phyloP scores from a whole-genome alignment of 2,888 invertebrate species.

The Lagria hirta region DNA sequence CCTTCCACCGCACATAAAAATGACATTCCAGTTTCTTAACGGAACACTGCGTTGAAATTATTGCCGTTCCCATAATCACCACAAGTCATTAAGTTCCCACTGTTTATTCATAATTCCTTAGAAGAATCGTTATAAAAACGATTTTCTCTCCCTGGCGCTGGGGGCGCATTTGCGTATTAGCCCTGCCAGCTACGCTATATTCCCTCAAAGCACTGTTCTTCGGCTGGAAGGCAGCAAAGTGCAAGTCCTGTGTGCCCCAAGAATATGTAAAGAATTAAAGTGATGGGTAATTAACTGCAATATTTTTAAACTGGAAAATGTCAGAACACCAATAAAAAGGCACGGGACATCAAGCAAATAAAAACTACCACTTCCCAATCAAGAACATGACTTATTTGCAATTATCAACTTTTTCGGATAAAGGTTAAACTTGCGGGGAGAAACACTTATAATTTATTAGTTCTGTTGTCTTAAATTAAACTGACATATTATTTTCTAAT shows the following conservation, averaged over 20 bases:
- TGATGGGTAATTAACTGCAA: constrained; percentile 56
- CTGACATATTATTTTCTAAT: too few relatives aligned
- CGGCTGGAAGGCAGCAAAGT: constrained; percentile 40
- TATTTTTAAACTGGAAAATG: constrained; percentile 56
- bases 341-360: constrained; percentile 48
- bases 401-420: constrained; percentile 1
- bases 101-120: constrained; percentile 53
- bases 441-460: too few relatives aligned
- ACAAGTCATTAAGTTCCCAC: constrained; percentile 54
- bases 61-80: constrained; percentile 53
- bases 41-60: constrained; percentile 51
- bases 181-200: too few relatives aligned
- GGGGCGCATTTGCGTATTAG: constrained; percentile 35
- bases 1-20: constrained; percentile 43
- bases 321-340: constrained; percentile 59
- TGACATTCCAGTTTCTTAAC: constrained; percentile 50
- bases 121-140: constrained; percentile 38
- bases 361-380: too few relatives aligned
- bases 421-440: too few relatives aligned
- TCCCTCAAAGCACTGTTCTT: constrained; percentile 12
- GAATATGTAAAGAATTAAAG: constrained; percentile 49
- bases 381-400: too few relatives aligned
- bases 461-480: too few relatives aligned
- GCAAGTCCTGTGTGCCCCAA: constrained; percentile 41
- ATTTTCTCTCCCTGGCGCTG: constrained; percentile 25